Evolutionary conservation across 2,797 vertebrate genomes (phyloP).

Genomic region (Galaxias olidus): DNA sequence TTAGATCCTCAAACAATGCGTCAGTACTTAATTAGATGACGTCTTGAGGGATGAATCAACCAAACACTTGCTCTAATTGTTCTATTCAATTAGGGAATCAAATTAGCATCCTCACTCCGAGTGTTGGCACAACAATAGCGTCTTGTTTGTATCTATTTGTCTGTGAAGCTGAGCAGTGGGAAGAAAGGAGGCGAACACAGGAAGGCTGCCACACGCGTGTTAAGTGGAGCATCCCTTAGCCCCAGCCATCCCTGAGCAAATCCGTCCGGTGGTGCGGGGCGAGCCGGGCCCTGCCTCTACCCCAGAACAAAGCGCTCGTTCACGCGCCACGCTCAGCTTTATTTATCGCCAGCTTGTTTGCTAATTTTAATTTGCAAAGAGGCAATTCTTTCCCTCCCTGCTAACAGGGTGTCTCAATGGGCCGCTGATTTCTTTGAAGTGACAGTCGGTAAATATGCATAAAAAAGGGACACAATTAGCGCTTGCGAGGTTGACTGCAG

Average conservation of each 20-base stretch:
- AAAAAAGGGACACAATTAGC: conserved; percentile 99
- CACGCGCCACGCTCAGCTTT: conserved; percentile 86
- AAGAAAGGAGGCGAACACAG: conserved; percentile 56
- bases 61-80: conserved; percentile 80
- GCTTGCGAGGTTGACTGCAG: conserved; percentile 94
- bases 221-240: conserved; percentile 71
- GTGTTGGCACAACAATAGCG: conserved; percentile 72
- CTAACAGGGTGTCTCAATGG: conserved; percentile 95
- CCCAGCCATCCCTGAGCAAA: conserved; percentile 68
- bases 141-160: conserved; percentile 79
- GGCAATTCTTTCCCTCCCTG: conserved; percentile 82
- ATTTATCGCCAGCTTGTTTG: conserved; percentile 98
- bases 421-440: conserved; percentile 99
- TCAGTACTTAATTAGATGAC: conserved; percentile 79
- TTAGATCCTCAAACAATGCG: conserved; percentile 76
- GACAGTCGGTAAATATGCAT: conserved; percentile 99
- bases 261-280: conserved; percentile 53
- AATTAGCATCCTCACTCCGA: conserved; percentile 75
- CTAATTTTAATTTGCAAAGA: conserved; percentile 99
- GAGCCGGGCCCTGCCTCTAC: conserved; percentile 64
- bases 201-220: conserved; percentile 41
- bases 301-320: conserved; percentile 85
- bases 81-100: conserved; percentile 82
- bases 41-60: conserved; percentile 81
- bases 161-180: conserved; percentile 60